Evolutionary conservation across 2,113 vertebrate genomes (phyloP).

Genomic region (Columba janthina): DNA sequence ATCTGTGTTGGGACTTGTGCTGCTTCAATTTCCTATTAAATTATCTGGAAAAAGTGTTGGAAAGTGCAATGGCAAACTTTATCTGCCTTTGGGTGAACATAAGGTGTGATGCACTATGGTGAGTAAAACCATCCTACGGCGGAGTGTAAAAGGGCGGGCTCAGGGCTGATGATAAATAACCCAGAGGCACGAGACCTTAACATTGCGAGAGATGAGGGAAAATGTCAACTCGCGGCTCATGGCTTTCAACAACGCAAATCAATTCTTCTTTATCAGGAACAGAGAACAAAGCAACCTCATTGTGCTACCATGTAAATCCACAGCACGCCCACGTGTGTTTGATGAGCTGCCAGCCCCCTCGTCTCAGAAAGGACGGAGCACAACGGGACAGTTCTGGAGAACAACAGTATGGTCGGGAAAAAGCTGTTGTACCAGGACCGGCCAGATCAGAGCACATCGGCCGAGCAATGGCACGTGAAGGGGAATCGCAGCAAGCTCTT

Average conservation of each 20-base stretch:
- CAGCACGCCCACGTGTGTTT: accelerated
- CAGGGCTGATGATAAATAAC: background rate
- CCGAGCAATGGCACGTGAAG: background rate
- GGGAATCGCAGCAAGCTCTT: accelerated
- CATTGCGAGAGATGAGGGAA: background rate
- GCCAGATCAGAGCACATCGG: background rate
- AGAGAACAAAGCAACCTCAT: conserved; percentile 1
- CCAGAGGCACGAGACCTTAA: background rate
- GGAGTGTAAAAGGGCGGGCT: background rate
- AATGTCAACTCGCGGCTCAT: background rate
- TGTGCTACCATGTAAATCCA: background rate
- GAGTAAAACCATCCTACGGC: background rate
- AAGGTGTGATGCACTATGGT: background rate
- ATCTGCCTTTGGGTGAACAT: background rate
- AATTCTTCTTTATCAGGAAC: background rate
- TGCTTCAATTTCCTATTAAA: background rate
- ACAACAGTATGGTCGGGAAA: background rate
- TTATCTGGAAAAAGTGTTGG: background rate
- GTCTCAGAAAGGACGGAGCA: background rate
- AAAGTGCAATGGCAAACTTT: background rate
- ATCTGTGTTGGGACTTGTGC: background rate
- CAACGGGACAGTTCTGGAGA: background rate
- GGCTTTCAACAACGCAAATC: conserved; percentile 31
- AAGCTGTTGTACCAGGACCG: background rate
- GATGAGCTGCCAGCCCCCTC: background rate